These are phyloP conservation scores for Bovichtus diacanthus DNA, from an alignment of 2,797 vertebrate genomes.

Conservation along the genomic window DNA sequence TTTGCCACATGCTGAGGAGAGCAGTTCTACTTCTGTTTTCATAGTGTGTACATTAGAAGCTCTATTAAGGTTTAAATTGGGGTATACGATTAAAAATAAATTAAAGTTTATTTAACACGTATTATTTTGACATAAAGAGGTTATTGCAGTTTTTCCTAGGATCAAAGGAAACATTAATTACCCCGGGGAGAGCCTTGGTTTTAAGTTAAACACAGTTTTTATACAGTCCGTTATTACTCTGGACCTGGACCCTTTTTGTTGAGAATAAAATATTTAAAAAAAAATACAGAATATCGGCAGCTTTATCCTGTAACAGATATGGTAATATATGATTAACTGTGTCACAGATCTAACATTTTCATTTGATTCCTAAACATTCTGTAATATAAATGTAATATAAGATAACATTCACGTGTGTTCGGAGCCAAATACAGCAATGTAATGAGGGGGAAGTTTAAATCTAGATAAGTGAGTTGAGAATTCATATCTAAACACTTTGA, in stretches of 20 bases:
- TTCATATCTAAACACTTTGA: slow-evolving; percentile 20
- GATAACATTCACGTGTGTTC: neutral
- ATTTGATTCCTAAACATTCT: neutral
- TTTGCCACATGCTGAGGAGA: neutral
- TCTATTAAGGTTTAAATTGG: neutral
- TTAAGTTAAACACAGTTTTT: neutral
- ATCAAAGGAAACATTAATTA: neutral
- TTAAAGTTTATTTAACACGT: neutral
- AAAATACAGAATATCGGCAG: neutral
- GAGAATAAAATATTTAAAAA: neutral
- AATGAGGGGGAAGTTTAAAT: neutral
- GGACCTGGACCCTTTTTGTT: neutral
- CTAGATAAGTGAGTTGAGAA: slow-evolving; percentile 26
- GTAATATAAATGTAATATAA: slow-evolving; percentile 1
- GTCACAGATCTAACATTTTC: neutral
- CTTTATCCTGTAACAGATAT: neutral
- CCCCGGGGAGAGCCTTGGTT: neutral
- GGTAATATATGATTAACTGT: too few species aligned
- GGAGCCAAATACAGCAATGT: slow-evolving; percentile 11
- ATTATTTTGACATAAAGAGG: neutral
- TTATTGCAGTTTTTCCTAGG: neutral
- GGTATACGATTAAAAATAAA: neutral
- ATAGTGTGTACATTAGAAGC: neutral
- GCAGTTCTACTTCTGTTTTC: neutral
- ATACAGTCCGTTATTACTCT: neutral